Conservation (phyloP, 2,797 vertebrate genomes). For the Neoniphon sammara region DNA sequence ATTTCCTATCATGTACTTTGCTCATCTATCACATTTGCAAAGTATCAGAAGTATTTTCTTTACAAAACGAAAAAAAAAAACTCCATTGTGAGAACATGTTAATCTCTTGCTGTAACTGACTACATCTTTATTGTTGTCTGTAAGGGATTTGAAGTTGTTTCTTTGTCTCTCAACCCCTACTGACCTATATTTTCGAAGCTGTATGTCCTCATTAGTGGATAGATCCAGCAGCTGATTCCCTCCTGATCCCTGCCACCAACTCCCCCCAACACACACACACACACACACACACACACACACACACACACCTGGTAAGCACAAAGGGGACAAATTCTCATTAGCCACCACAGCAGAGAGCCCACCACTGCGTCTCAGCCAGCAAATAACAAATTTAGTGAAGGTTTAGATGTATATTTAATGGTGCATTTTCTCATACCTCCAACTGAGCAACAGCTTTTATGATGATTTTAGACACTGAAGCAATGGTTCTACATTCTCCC, state of each 20-base stretch:
- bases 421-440: constrained; percentile 19
- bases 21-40: neutral
- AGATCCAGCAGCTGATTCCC: constrained; percentile 18
- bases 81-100: neutral
- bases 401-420: constrained; percentile 7
- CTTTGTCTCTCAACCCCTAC: neutral
- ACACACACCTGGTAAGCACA: constrained; percentile 34
- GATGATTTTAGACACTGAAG: neutral
- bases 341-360: neutral
- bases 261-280: no score
- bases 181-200: constrained; percentile 49
- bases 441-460: neutral
- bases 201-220: constrained; percentile 35
- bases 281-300: constrained; percentile 15
- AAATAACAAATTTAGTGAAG: constrained; percentile 37
- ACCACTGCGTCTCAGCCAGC: constrained; percentile 12
- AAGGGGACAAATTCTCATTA: constrained; percentile 44
- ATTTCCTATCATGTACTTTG: constrained; percentile 10
- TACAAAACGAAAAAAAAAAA: neutral
- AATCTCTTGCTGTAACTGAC: neutral
- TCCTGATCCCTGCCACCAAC: neutral
- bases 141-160: neutral
- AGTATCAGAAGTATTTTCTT: neutral
- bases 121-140: neutral
- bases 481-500: neutral